phyloP scores from a whole-genome alignment of 1,140 invertebrate species.

The Samia ricini region DNA sequence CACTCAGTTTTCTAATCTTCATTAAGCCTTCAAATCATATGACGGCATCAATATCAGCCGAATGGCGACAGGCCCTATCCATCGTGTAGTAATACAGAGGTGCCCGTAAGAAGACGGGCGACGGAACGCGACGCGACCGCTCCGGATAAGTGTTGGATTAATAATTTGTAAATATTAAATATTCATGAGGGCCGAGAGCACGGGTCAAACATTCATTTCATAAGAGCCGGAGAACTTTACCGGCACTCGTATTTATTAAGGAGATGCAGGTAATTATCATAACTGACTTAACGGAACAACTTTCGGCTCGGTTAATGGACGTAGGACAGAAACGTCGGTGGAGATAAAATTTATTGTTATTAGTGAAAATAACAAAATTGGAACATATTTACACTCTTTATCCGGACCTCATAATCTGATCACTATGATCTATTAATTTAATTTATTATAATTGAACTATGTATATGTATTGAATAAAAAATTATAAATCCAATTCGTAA shows the following conservation, averaged over 20 bases:
- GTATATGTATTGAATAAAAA: constrained; percentile 19
- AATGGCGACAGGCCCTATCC: constrained; percentile 33
- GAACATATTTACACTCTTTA: constrained; percentile 30
- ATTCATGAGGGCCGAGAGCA: constrained; percentile 63
- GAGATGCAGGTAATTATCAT: constrained; percentile 66
- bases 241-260: constrained; percentile 62
- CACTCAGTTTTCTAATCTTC: constrained; percentile 65
- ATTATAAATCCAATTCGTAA: constrained; percentile 25
- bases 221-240: constrained; percentile 49
- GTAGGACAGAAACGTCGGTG: constrained; percentile 28
- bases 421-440: constrained; percentile 34
- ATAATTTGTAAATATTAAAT: constrained; percentile 76
- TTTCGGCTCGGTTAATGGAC: constrained; percentile 43
- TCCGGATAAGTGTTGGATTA: constrained; percentile 63
- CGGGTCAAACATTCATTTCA: constrained; percentile 62
- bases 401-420: constrained; percentile 26
- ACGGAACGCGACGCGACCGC: too few species aligned
- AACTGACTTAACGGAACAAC: constrained; percentile 60
- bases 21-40: constrained; percentile 57
- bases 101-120: constrained; percentile 18
- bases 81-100: neutral
- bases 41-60: constrained; percentile 49
- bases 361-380: constrained; percentile 32
- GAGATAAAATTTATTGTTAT: constrained; percentile 38
- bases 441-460: constrained; percentile 28